Evolutionary conservation across 2,797 vertebrate species (phyloP).

Genomic region (Ctenopoma kingsleyae): DNA sequence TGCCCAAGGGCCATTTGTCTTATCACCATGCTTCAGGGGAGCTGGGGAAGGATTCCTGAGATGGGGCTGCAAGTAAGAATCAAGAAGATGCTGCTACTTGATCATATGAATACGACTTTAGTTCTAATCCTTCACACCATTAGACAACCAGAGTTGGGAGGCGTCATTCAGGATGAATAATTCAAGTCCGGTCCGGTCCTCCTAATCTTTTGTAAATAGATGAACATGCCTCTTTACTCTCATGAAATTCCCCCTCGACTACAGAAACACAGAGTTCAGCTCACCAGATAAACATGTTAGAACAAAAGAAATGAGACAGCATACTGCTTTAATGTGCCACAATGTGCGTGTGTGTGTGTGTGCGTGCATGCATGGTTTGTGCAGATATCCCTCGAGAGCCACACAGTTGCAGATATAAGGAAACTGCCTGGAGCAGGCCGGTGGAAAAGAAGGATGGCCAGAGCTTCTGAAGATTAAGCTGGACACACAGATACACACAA

Average conservation of each 20-base stretch:
- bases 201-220: neutral
- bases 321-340: neutral
- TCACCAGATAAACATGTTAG: neutral
- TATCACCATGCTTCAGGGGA: neutral
- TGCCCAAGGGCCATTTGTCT: no score
- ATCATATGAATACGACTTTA: neutral
- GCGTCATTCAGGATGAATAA: neutral
- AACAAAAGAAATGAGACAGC: neutral
- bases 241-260: neutral
- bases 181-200: neutral
- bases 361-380: slow-evolving; percentile 18
- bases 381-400: slow-evolving; percentile 32
- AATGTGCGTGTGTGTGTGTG: slow-evolving; percentile 12
- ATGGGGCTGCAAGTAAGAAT: neutral
- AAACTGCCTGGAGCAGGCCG: slow-evolving; percentile 27
- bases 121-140: neutral
- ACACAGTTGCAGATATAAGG: slow-evolving; percentile 41
- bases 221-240: neutral
- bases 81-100: neutral
- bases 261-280: neutral
- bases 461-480: slow-evolving; percentile 10
- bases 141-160: neutral
- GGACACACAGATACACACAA: neutral
- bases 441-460: slow-evolving; percentile 9
- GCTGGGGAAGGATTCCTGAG: neutral